A percentile compares a stretch with the other conserved stretches of the same genome.
phyloP scores from a whole-genome alignment of 1,140 invertebrate genomes.

The Tachypleus tridentatus region DNA sequence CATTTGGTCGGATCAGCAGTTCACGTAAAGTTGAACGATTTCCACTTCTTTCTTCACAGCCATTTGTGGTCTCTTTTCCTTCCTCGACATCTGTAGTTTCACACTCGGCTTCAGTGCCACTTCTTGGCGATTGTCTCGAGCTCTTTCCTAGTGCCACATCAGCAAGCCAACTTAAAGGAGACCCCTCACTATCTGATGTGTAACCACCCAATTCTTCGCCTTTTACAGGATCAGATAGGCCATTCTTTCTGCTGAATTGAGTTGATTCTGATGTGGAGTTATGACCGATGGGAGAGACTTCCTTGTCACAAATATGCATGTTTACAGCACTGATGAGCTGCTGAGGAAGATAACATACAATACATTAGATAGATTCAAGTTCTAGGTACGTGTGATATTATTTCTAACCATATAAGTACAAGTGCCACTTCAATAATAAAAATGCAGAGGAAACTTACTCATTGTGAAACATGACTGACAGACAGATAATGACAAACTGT shows the following conservation, averaged over 20 bases:
- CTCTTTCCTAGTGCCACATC: slow-evolving; percentile 45
- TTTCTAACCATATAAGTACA: too few species aligned
- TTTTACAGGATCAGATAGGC: slow-evolving; percentile 2
- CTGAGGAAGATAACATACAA: slow-evolving; percentile 3
- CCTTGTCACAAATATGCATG: slow-evolving; percentile 26
- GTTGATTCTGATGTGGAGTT: too few species aligned
- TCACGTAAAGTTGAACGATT: slow-evolving; percentile 72
- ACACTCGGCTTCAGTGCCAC: too few species aligned
- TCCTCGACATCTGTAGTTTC: too few species aligned
- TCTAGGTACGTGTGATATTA: too few species aligned
- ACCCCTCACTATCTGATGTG: slow-evolving; percentile 38
- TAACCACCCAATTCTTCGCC: slow-evolving; percentile 23
- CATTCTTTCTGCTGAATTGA: slow-evolving; percentile 5
- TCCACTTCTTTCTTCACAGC: slow-evolving; percentile 43
- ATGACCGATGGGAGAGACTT: not conserved
- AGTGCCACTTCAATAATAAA: too few species aligned
- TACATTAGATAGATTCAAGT: too few species aligned
- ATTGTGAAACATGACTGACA: too few species aligned
- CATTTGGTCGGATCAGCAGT: slow-evolving; percentile 53
- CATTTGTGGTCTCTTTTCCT: too few species aligned
- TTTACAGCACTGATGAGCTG: slow-evolving; percentile 29
- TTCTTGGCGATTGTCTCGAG: too few species aligned
- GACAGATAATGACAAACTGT: too few species aligned
- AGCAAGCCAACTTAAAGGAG: slow-evolving; percentile 52
- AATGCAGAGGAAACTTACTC: too few species aligned